Conservation (phyloP, 1,140 invertebrate genomes). For the Lepidurus apus region DNA sequence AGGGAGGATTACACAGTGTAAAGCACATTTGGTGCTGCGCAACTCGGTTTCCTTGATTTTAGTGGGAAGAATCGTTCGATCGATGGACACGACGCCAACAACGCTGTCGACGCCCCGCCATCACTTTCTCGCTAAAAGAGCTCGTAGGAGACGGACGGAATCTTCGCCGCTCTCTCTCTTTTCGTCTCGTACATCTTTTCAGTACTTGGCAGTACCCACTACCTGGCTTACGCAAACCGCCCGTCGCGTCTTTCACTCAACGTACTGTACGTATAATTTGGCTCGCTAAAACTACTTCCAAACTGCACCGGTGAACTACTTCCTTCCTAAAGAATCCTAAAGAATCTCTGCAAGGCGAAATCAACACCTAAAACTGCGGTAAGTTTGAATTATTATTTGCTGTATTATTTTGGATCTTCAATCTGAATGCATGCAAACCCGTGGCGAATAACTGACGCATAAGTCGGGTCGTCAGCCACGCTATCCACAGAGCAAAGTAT, state of each 20-base stretch:
- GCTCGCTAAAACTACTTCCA: too few species aligned
- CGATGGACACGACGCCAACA: slow-evolving; percentile 10
- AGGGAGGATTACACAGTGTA: slow-evolving; percentile 10
- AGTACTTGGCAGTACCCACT: too few species aligned
- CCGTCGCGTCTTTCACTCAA: too few species aligned
- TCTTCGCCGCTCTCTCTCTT: background rate
- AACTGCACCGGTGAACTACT: too few species aligned
- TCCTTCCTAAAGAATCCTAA: too few species aligned
- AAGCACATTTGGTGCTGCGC: slow-evolving; percentile 17
- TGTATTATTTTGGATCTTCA: too few species aligned
- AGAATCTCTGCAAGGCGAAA: too few species aligned
- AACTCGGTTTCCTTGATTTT: slow-evolving; percentile 17
- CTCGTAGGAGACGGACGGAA: slow-evolving; percentile 10
- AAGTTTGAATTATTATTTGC: too few species aligned
- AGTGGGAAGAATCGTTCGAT: background rate
- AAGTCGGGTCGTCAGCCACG: background rate
- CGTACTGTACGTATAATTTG: too few species aligned
- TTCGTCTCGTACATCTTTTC: background rate
- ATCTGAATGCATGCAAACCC: too few species aligned
- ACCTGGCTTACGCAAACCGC: too few species aligned
- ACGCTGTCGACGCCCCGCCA: background rate
- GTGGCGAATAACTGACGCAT: background rate
- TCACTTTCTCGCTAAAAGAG: slow-evolving; percentile 19
- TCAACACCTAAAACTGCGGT: too few species aligned
- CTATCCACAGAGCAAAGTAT: background rate